Conservation (phyloP, 2,113 vertebrate species). For the Pangasianodon gigas region DNA sequence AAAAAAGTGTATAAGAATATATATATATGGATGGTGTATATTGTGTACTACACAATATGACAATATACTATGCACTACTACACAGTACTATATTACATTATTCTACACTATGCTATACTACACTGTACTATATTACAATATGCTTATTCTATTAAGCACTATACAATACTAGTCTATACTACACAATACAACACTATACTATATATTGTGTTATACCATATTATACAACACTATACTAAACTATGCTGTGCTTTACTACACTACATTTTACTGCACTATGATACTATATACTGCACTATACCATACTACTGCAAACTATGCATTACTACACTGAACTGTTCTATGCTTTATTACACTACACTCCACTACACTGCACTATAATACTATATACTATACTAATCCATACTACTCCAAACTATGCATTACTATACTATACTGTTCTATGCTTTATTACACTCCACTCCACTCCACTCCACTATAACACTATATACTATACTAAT, state of each 20-base stretch:
- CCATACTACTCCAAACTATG: no score
- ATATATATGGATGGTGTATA: no score
- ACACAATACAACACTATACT: not conserved
- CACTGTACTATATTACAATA: not conserved
- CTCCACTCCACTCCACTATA: not conserved
- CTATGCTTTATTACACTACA: not conserved
- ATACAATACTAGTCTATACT: not conserved
- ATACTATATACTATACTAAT: not conserved
- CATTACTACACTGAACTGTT: not conserved
- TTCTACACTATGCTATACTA: not conserved
- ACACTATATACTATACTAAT: no score
- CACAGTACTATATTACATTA: not conserved
- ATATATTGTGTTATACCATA: not conserved
- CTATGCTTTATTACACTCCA: not conserved
- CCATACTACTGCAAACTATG: not conserved
- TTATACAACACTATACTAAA: not conserved
- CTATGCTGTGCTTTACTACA: not conserved
- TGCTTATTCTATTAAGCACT: not conserved
- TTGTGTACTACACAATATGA: not conserved
- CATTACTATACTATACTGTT: not conserved
- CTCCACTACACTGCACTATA: not conserved
- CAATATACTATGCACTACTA: not conserved
- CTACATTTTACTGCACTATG: not conserved
- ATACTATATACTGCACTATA: not conserved
- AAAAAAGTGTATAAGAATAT: no score